Evolutionary conservation across 2,888 invertebrate species (phyloP).

Genomic region (Drosophila siamana): DNA sequence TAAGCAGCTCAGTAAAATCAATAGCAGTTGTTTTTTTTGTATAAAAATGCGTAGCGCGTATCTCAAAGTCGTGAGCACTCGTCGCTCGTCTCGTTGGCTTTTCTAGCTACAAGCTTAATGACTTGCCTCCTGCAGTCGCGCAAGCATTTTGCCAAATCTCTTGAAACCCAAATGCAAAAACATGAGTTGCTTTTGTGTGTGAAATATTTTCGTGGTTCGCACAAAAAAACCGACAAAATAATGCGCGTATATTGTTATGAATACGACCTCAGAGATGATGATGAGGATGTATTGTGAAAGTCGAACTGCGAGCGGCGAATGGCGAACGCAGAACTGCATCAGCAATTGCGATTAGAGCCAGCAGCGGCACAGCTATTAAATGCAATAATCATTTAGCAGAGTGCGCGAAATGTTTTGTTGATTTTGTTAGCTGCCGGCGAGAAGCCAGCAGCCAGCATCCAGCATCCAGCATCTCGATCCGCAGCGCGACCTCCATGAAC

Average conservation of each 20-base stretch:
- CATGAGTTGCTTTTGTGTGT: slow-evolving; percentile 15
- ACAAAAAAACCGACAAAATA: not conserved
- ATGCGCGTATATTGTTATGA: not conserved
- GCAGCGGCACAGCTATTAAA: not conserved
- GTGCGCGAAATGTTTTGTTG: slow-evolving; percentile 5
- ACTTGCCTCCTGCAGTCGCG: slow-evolving; percentile 35
- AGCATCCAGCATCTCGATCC: not conserved
- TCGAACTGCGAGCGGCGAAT: too few species aligned
- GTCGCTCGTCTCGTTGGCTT: not conserved
- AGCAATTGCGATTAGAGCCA: not conserved
- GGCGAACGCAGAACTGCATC: not conserved
- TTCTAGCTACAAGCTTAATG: slow-evolving; percentile 16
- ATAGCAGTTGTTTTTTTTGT: too few species aligned
- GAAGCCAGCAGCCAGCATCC: not conserved
- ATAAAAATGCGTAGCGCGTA: not conserved
- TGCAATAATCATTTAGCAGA: not conserved
- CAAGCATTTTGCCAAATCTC: slow-evolving; percentile 9
- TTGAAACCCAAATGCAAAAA: slow-evolving; percentile 1
- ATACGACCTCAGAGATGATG: not conserved
- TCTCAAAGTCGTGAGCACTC: not conserved
- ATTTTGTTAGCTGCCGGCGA: slow-evolving; percentile 19
- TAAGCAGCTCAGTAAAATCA: too few species aligned
- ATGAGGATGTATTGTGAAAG: not conserved
- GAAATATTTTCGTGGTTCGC: not conserved
- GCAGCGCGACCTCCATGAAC: not conserved